Conservation (phyloP, 2,888 invertebrate species). For the Epinotia brunnichana region DNA sequence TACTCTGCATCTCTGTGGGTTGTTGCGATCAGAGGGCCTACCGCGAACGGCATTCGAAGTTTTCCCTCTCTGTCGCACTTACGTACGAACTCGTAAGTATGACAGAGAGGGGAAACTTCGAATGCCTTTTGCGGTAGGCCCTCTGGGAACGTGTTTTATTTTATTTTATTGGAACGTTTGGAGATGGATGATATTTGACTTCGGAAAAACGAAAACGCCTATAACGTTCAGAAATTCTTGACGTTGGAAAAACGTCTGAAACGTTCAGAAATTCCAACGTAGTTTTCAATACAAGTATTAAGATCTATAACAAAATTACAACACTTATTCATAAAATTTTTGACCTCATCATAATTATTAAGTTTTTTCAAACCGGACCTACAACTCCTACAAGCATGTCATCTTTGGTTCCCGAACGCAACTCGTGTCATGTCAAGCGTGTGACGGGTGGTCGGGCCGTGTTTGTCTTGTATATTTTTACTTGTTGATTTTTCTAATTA, state of each 20-base stretch:
- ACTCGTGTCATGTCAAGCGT: conserved; percentile 58
- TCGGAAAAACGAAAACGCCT: neutral
- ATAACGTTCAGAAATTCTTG: neutral
- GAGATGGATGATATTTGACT: neutral
- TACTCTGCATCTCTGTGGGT: neutral
- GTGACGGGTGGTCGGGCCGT: conserved; percentile 71
- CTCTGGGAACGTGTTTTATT: too few species aligned
- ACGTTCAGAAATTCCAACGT: neutral
- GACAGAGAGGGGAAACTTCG: too few species aligned
- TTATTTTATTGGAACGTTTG: neutral
- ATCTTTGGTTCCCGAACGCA: conserved; percentile 53
- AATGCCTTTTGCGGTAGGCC: too few species aligned
- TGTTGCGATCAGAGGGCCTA: neutral
- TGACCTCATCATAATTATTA: neutral
- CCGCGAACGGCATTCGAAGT: too few species aligned
- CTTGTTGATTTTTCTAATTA: conserved; percentile 78
- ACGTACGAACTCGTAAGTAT: too few species aligned
- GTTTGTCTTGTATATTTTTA: conserved; percentile 73
- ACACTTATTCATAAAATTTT: neutral
- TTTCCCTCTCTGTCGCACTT: too few species aligned
- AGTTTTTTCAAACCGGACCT: neutral
- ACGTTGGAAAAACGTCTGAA: neutral
- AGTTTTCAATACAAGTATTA: neutral
- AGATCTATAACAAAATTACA: neutral
- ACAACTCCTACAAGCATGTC: conserved; percentile 46